Conservation (phyloP, 1,140 invertebrate genomes). For the Drosophila paulistorum region DNA sequence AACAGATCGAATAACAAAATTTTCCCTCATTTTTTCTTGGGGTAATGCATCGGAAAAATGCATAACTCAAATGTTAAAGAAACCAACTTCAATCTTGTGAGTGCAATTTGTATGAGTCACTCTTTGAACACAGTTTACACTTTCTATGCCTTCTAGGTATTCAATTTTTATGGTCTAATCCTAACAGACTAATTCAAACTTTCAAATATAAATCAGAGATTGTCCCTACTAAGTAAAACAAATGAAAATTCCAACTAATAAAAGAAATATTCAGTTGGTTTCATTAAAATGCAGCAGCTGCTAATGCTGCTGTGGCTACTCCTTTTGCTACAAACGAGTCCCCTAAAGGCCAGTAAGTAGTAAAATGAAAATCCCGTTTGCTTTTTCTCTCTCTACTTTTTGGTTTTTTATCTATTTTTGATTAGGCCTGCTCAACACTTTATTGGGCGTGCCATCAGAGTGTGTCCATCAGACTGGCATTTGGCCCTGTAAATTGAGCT, state of each 20-base stretch:
- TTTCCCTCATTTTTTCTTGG: not conserved
- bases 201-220: not conserved
- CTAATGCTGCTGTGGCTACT: slow-evolving; percentile 45
- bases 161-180: too few relatives aligned
- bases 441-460: slow-evolving; percentile 86
- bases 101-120: too few relatives aligned
- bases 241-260: slow-evolving; percentile 3
- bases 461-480: slow-evolving; percentile 85
- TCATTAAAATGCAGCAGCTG: slow-evolving; percentile 39
- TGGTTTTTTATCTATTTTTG: not conserved
- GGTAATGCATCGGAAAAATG: not conserved
- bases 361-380: not conserved
- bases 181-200: not conserved
- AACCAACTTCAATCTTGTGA: too few relatives aligned
- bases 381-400: not conserved
- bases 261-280: slow-evolving; percentile 1
- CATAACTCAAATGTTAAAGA: too few relatives aligned
- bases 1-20: too few relatives aligned
- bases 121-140: too few relatives aligned
- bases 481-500: slow-evolving; percentile 86
- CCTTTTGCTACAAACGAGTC: slow-evolving; percentile 31
- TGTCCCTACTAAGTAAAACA: not conserved
- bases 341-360: slow-evolving; percentile 61
- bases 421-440: slow-evolving; percentile 83
- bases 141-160: too few relatives aligned